phyloP scores from a whole-genome alignment of 1,140 invertebrate genomes.

The Helicoverpa zea region DNA sequence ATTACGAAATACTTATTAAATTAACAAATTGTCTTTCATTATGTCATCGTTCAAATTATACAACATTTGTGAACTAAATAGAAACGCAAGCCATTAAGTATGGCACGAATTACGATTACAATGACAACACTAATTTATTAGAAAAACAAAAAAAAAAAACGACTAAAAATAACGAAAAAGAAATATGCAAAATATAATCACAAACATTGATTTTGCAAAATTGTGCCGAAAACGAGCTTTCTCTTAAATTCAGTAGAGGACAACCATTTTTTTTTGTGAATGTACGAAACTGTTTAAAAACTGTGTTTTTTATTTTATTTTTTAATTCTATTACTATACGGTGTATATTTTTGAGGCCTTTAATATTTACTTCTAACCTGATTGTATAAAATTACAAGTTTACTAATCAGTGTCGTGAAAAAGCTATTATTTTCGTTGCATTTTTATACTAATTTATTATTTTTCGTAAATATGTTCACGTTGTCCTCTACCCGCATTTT shows the following conservation, averaged over 20 bases:
- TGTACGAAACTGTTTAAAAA: not conserved
- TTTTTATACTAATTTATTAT: not conserved
- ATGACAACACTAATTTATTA: slow-evolving; percentile 58
- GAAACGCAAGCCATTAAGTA: slow-evolving; percentile 61
- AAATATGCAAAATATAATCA: slow-evolving; percentile 63
- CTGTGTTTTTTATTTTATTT: not conserved
- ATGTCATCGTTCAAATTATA: slow-evolving; percentile 63
- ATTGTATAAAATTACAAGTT: too few relatives aligned
- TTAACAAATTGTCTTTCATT: slow-evolving; percentile 85
- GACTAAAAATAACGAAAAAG: slow-evolving; percentile 50
- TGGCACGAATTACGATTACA: slow-evolving; percentile 63
- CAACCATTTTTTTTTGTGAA: slow-evolving; percentile 15
- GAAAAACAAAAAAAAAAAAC: slow-evolving; percentile 57
- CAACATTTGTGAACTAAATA: slow-evolving; percentile 43
- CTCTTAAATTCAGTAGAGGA: slow-evolving; percentile 30
- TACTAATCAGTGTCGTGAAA: not conserved
- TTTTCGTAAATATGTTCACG: too few relatives aligned
- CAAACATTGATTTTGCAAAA: slow-evolving; percentile 53
- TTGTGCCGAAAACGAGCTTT: slow-evolving; percentile 60
- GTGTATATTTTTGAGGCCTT: not conserved
- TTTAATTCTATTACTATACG: not conserved
- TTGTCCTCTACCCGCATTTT: slow-evolving; percentile 60
- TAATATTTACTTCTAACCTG: not conserved
- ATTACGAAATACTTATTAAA: slow-evolving; percentile 85
- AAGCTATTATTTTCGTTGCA: not conserved